Conservation (phyloP, 2,113 vertebrate species). For the Pygoscelis adeliae region DNA sequence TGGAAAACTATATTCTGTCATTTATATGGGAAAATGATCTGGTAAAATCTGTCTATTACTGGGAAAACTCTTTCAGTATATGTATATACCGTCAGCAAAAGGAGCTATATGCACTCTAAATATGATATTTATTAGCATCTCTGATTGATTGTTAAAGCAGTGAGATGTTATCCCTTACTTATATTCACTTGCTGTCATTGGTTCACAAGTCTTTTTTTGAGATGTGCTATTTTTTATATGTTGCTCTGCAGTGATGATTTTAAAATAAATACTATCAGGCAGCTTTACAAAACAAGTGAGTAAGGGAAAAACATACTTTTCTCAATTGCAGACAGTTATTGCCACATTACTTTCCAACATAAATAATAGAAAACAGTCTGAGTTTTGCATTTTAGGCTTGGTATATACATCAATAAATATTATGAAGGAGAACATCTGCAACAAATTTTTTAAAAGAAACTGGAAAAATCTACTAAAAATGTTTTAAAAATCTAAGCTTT, state of each 20-base stretch:
- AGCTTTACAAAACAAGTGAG: conserved; percentile 26
- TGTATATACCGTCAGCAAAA: not conserved
- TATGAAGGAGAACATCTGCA: not conserved
- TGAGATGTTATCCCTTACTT: not conserved
- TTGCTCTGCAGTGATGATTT: not conserved
- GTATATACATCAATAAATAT: not conserved
- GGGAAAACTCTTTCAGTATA: not conserved
- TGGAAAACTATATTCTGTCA: not conserved
- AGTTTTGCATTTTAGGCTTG: not conserved
- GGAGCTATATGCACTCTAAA: not conserved
- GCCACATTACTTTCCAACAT: not conserved
- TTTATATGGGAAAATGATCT: not conserved
- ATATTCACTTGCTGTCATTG: not conserved
- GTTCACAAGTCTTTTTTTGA: not conserved
- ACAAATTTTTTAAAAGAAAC: not conserved
- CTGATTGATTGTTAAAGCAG: not conserved
- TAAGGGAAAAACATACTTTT: conserved; percentile 8
- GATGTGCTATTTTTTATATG: conserved; percentile 14
- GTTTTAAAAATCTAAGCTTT: not conserved
- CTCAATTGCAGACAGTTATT: not conserved
- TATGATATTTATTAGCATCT: not conserved
- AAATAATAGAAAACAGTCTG: not conserved
- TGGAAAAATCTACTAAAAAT: not conserved
- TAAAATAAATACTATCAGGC: conserved; percentile 21
- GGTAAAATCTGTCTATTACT: not conserved